phyloP scores from a whole-genome alignment of 2,113 vertebrate genomes.

The Suncus etruscus region DNA sequence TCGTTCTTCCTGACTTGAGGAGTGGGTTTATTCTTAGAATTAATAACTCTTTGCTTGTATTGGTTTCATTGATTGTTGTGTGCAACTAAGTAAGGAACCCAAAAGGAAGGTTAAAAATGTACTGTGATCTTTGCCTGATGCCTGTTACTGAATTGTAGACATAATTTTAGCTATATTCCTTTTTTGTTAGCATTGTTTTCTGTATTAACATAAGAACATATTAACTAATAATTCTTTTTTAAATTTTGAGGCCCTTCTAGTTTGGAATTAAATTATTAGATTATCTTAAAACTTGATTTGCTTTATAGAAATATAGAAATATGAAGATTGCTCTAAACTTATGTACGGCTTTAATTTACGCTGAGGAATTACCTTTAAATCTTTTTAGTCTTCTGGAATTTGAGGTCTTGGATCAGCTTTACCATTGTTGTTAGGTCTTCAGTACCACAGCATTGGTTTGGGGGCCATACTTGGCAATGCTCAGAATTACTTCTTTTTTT shows the following conservation, averaged over 20 bases:
- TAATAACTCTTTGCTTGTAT: background rate
- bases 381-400: background rate
- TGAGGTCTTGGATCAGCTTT: background rate
- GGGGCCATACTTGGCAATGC: no score
- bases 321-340: constrained; percentile 1
- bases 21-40: background rate
- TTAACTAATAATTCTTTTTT: background rate
- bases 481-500: no score
- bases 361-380: background rate
- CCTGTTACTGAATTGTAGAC: background rate
- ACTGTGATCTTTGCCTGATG: background rate
- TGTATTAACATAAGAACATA: background rate
- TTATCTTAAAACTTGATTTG: background rate
- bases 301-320: constrained; percentile 10
- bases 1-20: background rate
- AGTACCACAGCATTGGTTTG: background rate
- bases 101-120: background rate
- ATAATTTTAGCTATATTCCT: background rate
- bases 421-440: background rate
- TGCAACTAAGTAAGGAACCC: background rate
- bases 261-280: background rate
- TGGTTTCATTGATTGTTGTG: background rate
- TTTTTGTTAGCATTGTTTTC: background rate
- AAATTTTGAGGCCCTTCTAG: background rate
- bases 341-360: background rate